Percentiles rank a stretch among this genome's conserved stretches.
These are phyloP conservation scores for Ceratothoa steindachneri DNA, from an alignment of 2,888 invertebrate genomes.

Conservation along the genomic window DNA sequence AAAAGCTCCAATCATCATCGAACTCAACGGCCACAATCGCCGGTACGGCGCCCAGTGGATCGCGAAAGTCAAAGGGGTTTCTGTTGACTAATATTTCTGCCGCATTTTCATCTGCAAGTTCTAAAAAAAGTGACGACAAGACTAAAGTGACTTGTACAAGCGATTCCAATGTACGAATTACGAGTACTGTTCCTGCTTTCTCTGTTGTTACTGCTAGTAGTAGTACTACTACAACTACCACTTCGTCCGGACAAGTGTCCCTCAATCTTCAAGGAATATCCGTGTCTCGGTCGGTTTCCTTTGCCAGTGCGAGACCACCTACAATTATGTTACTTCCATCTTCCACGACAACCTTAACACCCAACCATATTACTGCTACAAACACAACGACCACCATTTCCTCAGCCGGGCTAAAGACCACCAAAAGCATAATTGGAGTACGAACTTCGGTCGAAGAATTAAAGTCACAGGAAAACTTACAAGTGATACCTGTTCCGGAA, in stretches of 20 bases:
- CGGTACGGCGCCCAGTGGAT: not conserved
- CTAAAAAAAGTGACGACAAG: not conserved
- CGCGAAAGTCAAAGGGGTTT: not conserved
- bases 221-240: not conserved
- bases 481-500: not conserved
- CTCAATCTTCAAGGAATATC: constrained; percentile 1
- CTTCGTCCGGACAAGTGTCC: not conserved
- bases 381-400: constrained; percentile 1
- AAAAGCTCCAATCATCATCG: not conserved
- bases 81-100: not conserved
- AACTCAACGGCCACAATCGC: not conserved
- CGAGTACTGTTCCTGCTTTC: too few species aligned
- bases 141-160: not conserved
- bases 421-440: not conserved
- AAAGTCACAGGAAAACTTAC: not conserved
- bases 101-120: not conserved
- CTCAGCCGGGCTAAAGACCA: constrained; percentile 1
- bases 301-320: not conserved
- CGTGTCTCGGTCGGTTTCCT: not conserved
- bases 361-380: not conserved
- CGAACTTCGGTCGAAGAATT: not conserved
- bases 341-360: not conserved
- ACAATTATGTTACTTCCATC: not conserved
- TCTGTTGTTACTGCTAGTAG: not conserved
- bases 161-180: not conserved